Conservation (phyloP, 2,888 invertebrate species). For the Atethmia centrago region DNA sequence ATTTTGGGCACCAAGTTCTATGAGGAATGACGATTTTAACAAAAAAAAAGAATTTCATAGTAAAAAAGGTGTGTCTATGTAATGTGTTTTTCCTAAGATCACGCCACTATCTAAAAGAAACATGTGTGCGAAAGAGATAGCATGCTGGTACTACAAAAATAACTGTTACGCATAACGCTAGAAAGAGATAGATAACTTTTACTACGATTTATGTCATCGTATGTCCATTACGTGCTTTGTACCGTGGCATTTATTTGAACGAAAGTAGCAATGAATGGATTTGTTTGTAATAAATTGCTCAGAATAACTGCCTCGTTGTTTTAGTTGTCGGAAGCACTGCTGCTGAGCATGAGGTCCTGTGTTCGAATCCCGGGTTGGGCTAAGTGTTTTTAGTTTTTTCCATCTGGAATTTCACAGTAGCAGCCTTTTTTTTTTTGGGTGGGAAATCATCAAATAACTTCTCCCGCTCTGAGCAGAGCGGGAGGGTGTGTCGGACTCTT, state of each 20-base stretch:
- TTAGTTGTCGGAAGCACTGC: too few species aligned
- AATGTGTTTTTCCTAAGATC: background rate
- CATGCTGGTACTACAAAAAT: slow-evolving; percentile 36
- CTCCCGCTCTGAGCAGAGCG: too few species aligned
- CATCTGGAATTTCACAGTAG: too few species aligned
- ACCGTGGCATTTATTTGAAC: background rate
- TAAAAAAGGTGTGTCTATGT: slow-evolving; percentile 7
- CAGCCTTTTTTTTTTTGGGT: too few species aligned
- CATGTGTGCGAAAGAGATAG: slow-evolving; percentile 7
- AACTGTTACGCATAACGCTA: slow-evolving; percentile 30
- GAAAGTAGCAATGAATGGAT: background rate
- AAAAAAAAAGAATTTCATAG: background rate
- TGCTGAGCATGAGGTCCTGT: too few species aligned
- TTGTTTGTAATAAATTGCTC: background rate
- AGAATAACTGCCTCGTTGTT: too few species aligned
- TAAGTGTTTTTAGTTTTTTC: too few species aligned
- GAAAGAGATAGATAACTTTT: slow-evolving; percentile 8
- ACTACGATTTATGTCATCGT: slow-evolving; percentile 35
- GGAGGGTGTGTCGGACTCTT: too few species aligned
- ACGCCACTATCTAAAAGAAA: slow-evolving; percentile 14
- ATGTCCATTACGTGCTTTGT: background rate
- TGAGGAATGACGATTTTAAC: background rate
- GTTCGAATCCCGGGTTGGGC: too few species aligned
- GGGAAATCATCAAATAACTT: too few species aligned
- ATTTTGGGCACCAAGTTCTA: too few species aligned